Percentiles rank a stretch among this genome's conserved stretches.
phyloP scores from a whole-genome alignment of 1,140 invertebrate genomes.

The Spodoptera frugiperda region DNA sequence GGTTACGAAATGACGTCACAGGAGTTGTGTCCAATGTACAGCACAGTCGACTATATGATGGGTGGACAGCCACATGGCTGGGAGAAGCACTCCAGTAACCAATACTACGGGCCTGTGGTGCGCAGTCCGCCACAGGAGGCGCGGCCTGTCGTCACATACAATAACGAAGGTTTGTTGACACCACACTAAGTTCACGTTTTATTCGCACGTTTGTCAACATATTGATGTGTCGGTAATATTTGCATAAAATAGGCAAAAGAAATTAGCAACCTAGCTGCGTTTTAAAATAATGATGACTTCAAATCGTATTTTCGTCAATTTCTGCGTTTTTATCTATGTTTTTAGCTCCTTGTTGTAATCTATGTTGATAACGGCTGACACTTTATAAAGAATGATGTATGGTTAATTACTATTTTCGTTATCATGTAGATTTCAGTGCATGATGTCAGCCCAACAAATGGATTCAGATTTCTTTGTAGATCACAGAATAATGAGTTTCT shows the following conservation, averaged over 20 bases:
- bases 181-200: constrained; percentile 11
- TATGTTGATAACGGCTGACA: constrained; percentile 23
- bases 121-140: constrained; percentile 57
- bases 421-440: constrained; percentile 2
- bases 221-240: neutral
- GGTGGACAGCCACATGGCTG: constrained; percentile 60
- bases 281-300: constrained; percentile 21
- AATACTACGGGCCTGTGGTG: constrained; percentile 58
- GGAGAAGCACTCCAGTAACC: constrained; percentile 67
- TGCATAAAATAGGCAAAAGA: neutral
- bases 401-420: constrained; percentile 9
- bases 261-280: neutral
- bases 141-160: constrained; percentile 56
- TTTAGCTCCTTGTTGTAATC: constrained; percentile 17
- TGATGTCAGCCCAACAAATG: neutral
- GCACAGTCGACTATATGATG: constrained; percentile 61
- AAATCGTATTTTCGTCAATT: constrained; percentile 6
- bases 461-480: neutral
- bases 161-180: constrained; percentile 67
- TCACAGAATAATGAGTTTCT: neutral
- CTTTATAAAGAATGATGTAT: constrained; percentile 14
- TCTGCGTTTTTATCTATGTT: constrained; percentile 10
- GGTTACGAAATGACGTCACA: constrained; percentile 70
- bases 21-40: constrained; percentile 69
- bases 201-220: neutral